Base-by-base conservation (phyloP, 1,140 invertebrate species). In the Panulirus ornatus region DNA sequence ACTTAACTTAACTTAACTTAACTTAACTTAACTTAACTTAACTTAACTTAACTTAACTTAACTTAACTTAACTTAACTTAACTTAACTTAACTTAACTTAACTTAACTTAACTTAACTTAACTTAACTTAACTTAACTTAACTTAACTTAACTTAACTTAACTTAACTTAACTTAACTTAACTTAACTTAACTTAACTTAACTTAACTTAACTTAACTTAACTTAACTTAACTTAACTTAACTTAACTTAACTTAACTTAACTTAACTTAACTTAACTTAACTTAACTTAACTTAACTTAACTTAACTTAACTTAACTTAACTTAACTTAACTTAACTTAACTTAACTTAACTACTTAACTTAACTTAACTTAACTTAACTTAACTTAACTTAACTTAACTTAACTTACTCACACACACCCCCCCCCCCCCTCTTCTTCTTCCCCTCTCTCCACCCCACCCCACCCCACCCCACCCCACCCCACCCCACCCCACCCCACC, bases 41-140 rank as follows among this genome's bases (percentile, higher is more conserved):
- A 71, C 66, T n/a, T 71, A 71, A 71, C 66, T 36, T 70, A 70
- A 70, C 63, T 34, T 22, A 70, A 70, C 63, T 19, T 70, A 70
- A 70, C 63, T 34, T 70, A 70, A 70, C 63, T 34, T 22, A 70
- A 70, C 22, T 19, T 70, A 70, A 70, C 63, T 34, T 70, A 70
- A 70, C 63, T 34, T 22, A 70, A 70, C 63, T 19, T 70, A 70
- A 70, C 63, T 34, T 70, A 70, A 70, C 63, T 70, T 22, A 70
- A 70, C 22, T 22, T 70, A 70, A 70, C 63, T 70, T 70, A 70
- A 70, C 63, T 70, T 22, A 70, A 70, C 63, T 22, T 70, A 70
- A 70, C 63, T 70, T 70, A 70, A 70, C 63, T 70, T n/a, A 70
- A 70, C 63, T 22, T 70, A 70, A 70, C 63, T 70, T 70, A 70